Evolutionary conservation across 2,113 vertebrate species (phyloP).

Genomic region (Caloenas nicobarica): DNA sequence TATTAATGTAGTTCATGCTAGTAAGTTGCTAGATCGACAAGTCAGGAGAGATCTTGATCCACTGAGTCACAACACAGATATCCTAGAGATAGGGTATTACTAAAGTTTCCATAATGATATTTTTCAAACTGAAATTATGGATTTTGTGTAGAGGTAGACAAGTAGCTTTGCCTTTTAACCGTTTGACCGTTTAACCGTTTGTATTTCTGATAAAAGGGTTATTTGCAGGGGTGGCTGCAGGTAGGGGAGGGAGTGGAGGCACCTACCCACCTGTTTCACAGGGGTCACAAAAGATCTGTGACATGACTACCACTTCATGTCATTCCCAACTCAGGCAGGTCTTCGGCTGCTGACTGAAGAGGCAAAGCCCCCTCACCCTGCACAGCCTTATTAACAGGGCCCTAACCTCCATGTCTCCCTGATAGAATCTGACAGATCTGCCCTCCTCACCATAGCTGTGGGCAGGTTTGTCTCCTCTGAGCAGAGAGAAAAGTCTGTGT

Average conservation of each 20-base stretch:
- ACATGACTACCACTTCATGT: not conserved
- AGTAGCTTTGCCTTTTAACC: not conserved
- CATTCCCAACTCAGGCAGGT: not conserved
- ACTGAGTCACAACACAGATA: not conserved
- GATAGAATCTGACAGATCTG: not conserved
- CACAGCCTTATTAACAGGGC: not conserved
- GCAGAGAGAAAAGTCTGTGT: not conserved
- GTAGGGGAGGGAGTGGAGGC: not conserved
- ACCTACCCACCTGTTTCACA: not conserved
- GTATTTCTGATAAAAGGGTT: not conserved
- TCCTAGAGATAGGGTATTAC: not conserved
- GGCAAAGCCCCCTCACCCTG: not conserved
- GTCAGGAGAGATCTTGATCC: not conserved
- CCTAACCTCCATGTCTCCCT: not conserved
- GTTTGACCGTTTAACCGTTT: not conserved
- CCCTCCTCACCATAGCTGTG: not conserved
- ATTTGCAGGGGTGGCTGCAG: not conserved
- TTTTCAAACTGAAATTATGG: not conserved
- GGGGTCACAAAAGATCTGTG: not conserved
- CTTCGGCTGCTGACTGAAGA: not conserved
- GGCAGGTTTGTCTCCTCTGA: not conserved
- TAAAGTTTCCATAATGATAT: not conserved
- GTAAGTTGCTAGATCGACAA: not conserved
- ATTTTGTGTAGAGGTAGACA: not conserved
- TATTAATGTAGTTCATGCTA: not conserved